Evolutionary conservation across 2,113 vertebrate species (phyloP).

Genomic region (Triplophysa siluroides): DNA sequence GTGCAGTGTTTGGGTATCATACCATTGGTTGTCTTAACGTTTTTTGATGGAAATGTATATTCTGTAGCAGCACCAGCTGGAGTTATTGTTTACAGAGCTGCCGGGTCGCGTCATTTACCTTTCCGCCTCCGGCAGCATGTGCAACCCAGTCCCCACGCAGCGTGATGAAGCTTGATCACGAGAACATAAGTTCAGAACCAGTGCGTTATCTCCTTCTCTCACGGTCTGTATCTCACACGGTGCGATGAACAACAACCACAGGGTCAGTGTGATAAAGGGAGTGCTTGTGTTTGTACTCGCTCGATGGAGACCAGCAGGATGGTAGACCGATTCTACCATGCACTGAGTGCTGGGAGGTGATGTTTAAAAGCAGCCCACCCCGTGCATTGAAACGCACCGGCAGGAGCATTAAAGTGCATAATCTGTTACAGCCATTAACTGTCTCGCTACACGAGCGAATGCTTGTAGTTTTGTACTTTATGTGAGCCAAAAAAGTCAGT

Average conservation of each 20-base stretch:
- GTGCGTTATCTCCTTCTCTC: not conserved
- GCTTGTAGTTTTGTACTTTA: not conserved
- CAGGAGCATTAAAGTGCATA: not conserved
- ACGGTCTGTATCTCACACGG: not conserved
- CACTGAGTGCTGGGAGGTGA: not conserved
- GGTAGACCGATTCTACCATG: not conserved
- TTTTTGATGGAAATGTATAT: not conserved
- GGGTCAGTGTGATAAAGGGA: constrained; percentile 7
- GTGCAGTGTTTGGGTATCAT: not conserved
- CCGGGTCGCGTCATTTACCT: not conserved
- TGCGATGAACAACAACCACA: not conserved
- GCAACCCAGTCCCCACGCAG: too few relatives aligned
- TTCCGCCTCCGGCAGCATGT: not conserved
- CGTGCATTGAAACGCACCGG: not conserved
- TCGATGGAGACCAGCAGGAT: too few relatives aligned
- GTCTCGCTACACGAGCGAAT: not conserved
- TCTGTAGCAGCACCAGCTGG: not conserved
- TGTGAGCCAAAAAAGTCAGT: not conserved
- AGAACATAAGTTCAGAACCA: not conserved
- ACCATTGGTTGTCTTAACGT: not conserved
- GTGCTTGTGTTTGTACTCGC: constrained; percentile 10
- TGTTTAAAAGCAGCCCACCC: not conserved
- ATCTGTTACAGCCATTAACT: too few relatives aligned
- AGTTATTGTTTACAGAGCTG: constrained; percentile 21
- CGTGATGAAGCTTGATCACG: not conserved